phyloP scores from a whole-genome alignment of 2,797 vertebrate species.

The Menidia menidia region DNA sequence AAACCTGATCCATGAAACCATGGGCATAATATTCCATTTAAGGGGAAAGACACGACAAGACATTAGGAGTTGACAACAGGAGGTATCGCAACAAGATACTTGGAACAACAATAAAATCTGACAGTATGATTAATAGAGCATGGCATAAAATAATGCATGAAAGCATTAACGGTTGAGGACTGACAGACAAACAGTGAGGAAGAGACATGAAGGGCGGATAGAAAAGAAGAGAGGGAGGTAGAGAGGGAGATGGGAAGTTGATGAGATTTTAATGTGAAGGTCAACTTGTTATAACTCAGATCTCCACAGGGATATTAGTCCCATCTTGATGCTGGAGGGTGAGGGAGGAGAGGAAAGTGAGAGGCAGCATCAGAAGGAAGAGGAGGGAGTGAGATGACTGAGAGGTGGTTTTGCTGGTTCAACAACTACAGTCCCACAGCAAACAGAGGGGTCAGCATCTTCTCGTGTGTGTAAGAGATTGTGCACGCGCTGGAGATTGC shows the following conservation, averaged over 20 bases:
- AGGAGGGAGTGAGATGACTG: constrained; percentile 49
- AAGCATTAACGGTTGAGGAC: constrained; percentile 39
- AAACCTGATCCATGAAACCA: background rate
- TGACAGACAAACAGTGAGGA: constrained; percentile 31
- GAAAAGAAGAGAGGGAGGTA: constrained; percentile 40
- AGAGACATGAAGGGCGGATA: constrained; percentile 53
- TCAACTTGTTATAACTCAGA: constrained; percentile 78
- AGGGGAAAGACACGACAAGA: background rate
- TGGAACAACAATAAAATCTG: constrained; percentile 29
- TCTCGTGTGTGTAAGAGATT: constrained; percentile 8
- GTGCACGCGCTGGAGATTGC: constrained; percentile 48
- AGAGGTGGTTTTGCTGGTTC: constrained; percentile 75
- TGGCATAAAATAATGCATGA: constrained; percentile 29
- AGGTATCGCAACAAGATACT: constrained; percentile 22
- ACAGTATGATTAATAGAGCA: constrained; percentile 34
- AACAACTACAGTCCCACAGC: constrained; percentile 63
- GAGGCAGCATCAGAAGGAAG: constrained; percentile 11
- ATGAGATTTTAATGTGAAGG: constrained; percentile 82
- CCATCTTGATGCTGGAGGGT: constrained; percentile 55
- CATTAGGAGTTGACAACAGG: constrained; percentile 18
- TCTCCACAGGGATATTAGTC: constrained; percentile 74
- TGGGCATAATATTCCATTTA: constrained; percentile 7
- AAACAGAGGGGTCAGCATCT: constrained; percentile 77
- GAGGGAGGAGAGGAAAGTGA: background rate
- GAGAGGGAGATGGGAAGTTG: constrained; percentile 62